Percentiles rank a stretch among this genome's conserved stretches.
Conservation (phyloP, 2,888 invertebrate species). For the Sceliomorpha sp. region DNA sequence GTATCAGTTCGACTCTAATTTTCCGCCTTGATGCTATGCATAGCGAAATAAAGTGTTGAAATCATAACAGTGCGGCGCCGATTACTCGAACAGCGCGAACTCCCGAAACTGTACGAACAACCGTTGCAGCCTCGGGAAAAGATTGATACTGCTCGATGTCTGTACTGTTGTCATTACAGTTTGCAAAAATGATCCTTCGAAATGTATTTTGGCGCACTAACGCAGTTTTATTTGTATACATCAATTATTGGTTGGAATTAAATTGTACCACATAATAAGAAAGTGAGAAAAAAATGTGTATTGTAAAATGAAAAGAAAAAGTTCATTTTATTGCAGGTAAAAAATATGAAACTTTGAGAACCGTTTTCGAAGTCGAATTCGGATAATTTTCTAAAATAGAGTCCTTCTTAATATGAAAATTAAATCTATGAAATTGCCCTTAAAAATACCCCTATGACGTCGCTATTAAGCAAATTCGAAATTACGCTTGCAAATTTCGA, state of each 20-base stretch:
- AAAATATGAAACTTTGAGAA: too few relatives aligned
- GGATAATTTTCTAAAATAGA: neutral
- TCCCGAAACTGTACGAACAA: constrained; percentile 21
- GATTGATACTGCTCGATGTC: constrained; percentile 17
- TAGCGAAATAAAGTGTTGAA: constrained; percentile 70
- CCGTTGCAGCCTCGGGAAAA: constrained; percentile 26
- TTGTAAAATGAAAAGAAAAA: too few relatives aligned
- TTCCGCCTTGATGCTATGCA: constrained; percentile 70
- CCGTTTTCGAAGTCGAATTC: too few relatives aligned
- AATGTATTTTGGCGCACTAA: constrained; percentile 1
- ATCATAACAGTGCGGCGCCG: constrained; percentile 60
- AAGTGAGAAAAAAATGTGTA: too few relatives aligned
- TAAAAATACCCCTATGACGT: constrained; percentile 12
- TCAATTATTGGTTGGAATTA: too few relatives aligned
- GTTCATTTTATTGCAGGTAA: too few relatives aligned
- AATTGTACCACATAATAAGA: too few relatives aligned
- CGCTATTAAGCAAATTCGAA: constrained; percentile 69
- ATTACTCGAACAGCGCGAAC: constrained; percentile 27
- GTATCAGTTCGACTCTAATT: too few relatives aligned
- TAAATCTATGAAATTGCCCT: constrained; percentile 63
- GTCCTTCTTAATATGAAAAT: constrained; percentile 64
- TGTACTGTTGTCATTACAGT: too few relatives aligned
- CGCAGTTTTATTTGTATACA: neutral
- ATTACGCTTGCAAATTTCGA: constrained; percentile 76
- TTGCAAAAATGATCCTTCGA: too few relatives aligned